phyloP scores from a whole-genome alignment of 2,113 vertebrate genomes.

The cattle (Bos taurus) region DNA sequence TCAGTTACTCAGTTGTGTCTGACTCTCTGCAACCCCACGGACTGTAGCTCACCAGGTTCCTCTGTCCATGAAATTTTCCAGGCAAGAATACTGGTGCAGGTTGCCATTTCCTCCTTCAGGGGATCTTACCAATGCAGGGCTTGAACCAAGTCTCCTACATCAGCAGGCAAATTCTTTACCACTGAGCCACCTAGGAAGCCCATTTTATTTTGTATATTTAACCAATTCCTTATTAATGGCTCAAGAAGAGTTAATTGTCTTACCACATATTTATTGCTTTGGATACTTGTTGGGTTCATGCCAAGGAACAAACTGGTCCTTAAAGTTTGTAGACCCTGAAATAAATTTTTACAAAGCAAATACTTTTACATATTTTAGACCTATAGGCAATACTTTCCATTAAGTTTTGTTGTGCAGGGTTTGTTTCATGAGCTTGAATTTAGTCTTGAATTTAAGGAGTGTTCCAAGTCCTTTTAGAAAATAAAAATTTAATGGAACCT shows the following conservation, averaged over 20 bases:
- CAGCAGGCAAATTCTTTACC: not conserved
- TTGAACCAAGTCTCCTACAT: not conserved
- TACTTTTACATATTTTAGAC: not conserved
- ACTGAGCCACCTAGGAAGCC: not conserved
- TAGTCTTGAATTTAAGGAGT: not conserved
- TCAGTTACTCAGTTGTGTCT: not conserved
- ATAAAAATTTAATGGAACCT: not conserved
- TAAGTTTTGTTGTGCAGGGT: not conserved
- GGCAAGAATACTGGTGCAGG: not conserved
- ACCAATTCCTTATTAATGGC: not conserved
- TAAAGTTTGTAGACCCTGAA: not conserved
- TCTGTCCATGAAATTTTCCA: not conserved
- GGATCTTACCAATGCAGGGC: not conserved
- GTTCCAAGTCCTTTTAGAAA: not conserved
- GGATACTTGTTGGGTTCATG: not conserved
- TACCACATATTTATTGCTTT: not conserved
- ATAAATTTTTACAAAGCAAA: conserved; percentile 5
- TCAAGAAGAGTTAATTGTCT: not conserved
- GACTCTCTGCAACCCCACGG: not conserved
- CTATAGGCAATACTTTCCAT: not conserved
- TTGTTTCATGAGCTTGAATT: conserved; percentile 8
- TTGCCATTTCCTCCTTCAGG: not conserved
- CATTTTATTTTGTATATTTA: not conserved
- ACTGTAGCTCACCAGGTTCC: not conserved
- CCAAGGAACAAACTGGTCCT: not conserved